Percentiles rank a stretch among this genome's conserved stretches.
phyloP scores from a whole-genome alignment of 1,140 invertebrate genomes.

The Aphelenchoides besseyi region DNA sequence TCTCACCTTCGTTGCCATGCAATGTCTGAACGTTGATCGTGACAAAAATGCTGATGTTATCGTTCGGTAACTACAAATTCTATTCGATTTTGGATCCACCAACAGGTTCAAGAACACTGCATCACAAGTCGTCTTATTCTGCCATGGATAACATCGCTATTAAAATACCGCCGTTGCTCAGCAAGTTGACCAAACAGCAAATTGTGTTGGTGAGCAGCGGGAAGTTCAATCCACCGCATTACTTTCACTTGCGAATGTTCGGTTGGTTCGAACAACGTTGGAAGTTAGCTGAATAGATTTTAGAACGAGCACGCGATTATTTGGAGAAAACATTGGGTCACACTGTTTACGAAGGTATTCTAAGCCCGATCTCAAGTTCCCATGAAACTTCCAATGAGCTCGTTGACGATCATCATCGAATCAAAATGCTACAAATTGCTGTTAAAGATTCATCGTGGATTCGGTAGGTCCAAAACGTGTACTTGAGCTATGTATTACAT shows the following conservation, averaged over 20 bases:
- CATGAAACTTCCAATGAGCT: neutral
- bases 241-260: conserved; percentile 19
- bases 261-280: no score
- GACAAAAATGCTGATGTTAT: neutral
- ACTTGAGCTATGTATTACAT: no score
- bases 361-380: conserved; percentile 2
- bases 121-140: neutral
- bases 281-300: neutral
- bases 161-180: neutral
- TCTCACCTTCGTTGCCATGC: neutral
- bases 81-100: conserved; percentile 5
- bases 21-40: neutral
- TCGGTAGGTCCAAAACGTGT: conserved; percentile 1
- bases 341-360: conserved; percentile 7
- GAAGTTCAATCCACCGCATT: conserved; percentile 11
- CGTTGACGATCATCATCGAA: neutral
- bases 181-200: neutral
- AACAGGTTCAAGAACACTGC: neutral
- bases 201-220: conserved; percentile 4
- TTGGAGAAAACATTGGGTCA: conserved; percentile 21
- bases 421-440: conserved; percentile 13
- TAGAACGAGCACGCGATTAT: conserved; percentile 17
- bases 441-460: conserved; percentile 5
- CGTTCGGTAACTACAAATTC: conserved; percentile 7
- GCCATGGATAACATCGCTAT: neutral